Evolutionary conservation across 2,797 vertebrate genomes (phyloP).

Genomic region (Gallinago stenura): DNA sequence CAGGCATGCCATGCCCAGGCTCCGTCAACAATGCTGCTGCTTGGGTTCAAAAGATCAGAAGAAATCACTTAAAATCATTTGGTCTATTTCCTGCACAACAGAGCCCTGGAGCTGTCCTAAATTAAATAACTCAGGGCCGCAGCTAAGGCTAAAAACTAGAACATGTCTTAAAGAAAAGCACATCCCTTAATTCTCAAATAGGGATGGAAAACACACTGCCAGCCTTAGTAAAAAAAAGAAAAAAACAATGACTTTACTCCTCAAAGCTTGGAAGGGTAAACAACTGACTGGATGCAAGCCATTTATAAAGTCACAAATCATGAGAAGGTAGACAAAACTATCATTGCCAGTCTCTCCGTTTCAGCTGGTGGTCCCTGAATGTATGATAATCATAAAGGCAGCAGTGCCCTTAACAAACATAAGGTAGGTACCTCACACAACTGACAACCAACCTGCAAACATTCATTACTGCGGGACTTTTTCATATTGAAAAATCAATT

Average conservation of each 20-base stretch:
- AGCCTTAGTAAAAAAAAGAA: neutral
- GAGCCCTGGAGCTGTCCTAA: neutral
- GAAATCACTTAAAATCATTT: neutral
- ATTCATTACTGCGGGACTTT: neutral
- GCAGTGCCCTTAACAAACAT: neutral
- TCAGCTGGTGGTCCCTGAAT: neutral
- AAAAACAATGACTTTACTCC: neutral
- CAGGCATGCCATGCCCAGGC: neutral
- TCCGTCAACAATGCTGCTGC: neutral
- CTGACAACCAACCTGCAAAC: neutral
- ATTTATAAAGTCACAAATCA: neutral
- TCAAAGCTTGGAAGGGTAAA: neutral
- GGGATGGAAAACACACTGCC: neutral
- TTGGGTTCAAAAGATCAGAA: conserved; percentile 6
- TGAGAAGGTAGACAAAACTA: neutral
- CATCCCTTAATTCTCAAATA: neutral
- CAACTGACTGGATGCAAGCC: neutral
- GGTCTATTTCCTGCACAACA: neutral
- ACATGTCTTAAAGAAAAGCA: neutral
- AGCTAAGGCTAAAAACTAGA: neutral
- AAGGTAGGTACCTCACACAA: neutral
- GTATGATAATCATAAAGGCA: neutral
- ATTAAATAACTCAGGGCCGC: neutral
- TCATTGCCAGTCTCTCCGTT: neutral
- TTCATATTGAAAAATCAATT: neutral